Evolutionary conservation across 2,888 invertebrate species (phyloP).

Genomic region (Cerastis rubricosa): DNA sequence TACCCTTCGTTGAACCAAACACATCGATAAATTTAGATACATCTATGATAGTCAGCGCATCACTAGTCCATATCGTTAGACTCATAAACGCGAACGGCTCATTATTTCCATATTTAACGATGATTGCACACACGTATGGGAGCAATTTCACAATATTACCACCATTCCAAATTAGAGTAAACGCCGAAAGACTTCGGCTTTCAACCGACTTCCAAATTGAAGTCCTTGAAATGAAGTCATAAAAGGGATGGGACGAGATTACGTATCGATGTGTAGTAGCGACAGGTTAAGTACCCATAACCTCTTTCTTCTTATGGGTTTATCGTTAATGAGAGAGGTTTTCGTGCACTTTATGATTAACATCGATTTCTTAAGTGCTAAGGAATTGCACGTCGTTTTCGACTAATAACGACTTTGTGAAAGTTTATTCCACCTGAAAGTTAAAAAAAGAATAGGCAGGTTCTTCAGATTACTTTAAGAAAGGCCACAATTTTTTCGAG

Average conservation of each 20-base stretch:
- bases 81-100: conserved; percentile 80
- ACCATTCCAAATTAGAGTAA: conserved; percentile 53
- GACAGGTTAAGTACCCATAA: not conserved
- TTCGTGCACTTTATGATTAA: too few relatives aligned
- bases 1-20: not conserved
- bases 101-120: conserved; percentile 85
- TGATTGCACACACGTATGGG: conserved; percentile 77
- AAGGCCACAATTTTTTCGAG: too few relatives aligned
- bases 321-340: not conserved
- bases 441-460: not conserved
- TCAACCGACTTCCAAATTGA: conserved; percentile 35
- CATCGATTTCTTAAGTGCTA: not conserved
- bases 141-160: conserved; percentile 72
- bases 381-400: not conserved
- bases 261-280: conserved; percentile 33
- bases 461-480: too few relatives aligned
- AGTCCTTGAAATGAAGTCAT: conserved; percentile 40
- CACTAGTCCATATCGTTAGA: conserved; percentile 66
- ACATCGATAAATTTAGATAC: conserved; percentile 21
- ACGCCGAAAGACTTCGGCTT: conserved; percentile 50
- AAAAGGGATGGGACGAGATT: conserved; percentile 21
- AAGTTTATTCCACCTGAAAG: not conserved
- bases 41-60: conserved; percentile 53
- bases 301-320: conserved; percentile 3
- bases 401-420: not conserved